phyloP scores from a whole-genome alignment of 2,888 invertebrate genomes.

The Sthenelais limicola region DNA sequence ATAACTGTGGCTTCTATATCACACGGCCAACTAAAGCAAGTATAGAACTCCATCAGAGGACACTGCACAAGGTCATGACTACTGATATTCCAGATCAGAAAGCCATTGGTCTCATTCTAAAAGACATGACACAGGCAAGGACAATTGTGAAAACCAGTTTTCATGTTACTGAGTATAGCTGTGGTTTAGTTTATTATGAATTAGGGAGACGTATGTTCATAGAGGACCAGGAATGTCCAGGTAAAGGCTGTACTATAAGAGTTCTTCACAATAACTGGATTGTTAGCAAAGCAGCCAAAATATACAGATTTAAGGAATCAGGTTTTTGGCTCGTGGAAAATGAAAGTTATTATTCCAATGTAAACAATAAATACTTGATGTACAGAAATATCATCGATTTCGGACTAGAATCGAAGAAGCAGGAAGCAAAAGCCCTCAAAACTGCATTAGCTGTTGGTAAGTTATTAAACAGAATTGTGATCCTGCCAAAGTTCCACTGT shows the following conservation, averaged over 20 bases:
- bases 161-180: conserved; percentile 32
- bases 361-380: conserved; percentile 40
- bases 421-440: background rate
- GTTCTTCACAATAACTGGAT: conserved; percentile 52
- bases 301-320: conserved; percentile 47
- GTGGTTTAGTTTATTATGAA: conserved; percentile 48
- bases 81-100: background rate
- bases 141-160: background rate
- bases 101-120: background rate
- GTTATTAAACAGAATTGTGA: no score
- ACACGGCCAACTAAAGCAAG: conserved; percentile 11
- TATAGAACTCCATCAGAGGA: background rate
- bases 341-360: conserved; percentile 44
- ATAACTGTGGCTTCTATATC: conserved; percentile 37
- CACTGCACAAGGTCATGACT: background rate
- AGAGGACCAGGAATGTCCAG: conserved; percentile 18
- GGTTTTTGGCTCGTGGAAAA: conserved; percentile 47
- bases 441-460: conserved; percentile 25
- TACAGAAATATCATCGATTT: conserved; percentile 44
- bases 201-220: conserved; percentile 19
- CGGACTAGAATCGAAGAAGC: background rate
- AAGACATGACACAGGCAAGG: background rate
- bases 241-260: background rate
- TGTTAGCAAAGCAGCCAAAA: conserved; percentile 46
- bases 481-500: conserved; percentile 51